Evolutionary conservation across 2,888 invertebrate species (phyloP), one percentile per base, ranked within the genome.

Genomic region (Rhagophthalmus giganteus): DNA sequence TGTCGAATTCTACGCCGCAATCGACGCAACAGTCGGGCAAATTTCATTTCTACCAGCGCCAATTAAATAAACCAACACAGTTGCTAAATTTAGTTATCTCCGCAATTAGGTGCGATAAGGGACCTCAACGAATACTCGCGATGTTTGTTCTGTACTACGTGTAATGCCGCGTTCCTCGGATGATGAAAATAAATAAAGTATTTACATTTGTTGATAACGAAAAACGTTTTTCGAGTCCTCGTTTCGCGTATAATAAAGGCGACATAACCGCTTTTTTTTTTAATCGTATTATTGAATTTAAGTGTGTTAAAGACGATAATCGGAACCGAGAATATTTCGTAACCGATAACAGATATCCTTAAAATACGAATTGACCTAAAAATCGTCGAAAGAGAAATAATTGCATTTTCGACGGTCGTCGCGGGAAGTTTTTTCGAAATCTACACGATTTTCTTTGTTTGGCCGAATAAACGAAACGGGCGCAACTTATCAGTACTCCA

Each of bases 51-150:
- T 20, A 31, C 28, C 34, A 30, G 30, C 34, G 24, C 33, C 39
- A 53, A 46, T 44, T 48, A 53, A 53, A 44, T 53, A 47, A 53
- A 47, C 41, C 42, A 46, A 40, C 45, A 42, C 26, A 30, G 38
- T 47, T 35, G 32, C 46, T 47, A 47, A 53, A 53, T 42, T 53
- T 48, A 33, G 41, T 53, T 53, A 53, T 53, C 53, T 44, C 38
- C 39, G 35, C 53, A 53, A 53, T 53, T 53, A 53, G 41, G 37
- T 26, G 42, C 44, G 47, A 53, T 53, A 42, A 52, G 46, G 32
- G 42, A 52, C 32, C 30, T 41, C 31, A 46, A 40, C 52, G 45
- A 32, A 28, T 28, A 34, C 33, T 51, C 34, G 44, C 13, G 44
- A 34, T 39, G 39, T 39, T 51, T 45, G 38, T 51, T 51, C 32